These are phyloP conservation scores for Cervus canadensis DNA, from an alignment of 2,113 vertebrate species.

Conservation along the genomic window DNA sequence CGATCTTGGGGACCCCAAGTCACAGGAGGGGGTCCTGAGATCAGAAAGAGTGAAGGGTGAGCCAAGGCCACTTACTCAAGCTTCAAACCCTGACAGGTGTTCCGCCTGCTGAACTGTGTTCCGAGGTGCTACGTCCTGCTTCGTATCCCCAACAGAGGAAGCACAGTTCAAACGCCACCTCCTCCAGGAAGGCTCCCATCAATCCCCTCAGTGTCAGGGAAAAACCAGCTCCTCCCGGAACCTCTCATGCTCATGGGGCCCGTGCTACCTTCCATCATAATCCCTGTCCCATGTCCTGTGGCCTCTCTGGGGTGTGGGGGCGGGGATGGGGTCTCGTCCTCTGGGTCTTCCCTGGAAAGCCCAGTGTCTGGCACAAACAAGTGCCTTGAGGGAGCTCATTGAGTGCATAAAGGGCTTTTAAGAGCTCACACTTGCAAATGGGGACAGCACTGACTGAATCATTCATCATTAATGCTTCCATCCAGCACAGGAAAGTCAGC, in stretches of 20 bases:
- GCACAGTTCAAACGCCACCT: neutral
- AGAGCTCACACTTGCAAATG: neutral
- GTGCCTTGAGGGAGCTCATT: accelerated
- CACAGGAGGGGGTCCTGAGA: neutral
- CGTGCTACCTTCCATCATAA: neutral
- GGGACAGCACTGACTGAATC: neutral
- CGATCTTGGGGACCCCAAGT: neutral
- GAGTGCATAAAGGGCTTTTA: accelerated
- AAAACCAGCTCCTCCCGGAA: neutral
- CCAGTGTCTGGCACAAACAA: no score
- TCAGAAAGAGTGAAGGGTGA: neutral
- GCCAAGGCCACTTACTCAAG: neutral
- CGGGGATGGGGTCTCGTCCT: accelerated
- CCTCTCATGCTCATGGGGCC: neutral
- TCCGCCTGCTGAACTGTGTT: neutral
- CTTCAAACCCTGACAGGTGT: accelerated
- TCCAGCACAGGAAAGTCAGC: accelerated
- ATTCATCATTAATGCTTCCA: accelerated
- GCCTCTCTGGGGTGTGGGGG: neutral
- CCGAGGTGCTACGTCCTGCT: accelerated
- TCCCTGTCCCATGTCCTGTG: accelerated
- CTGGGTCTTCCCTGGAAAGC: no score
- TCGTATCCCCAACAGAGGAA: neutral
- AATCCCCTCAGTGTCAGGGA: neutral
- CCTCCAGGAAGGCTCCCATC: neutral